Conservation (phyloP, 2,113 vertebrate species). For the Sander lucioperca region DNA sequence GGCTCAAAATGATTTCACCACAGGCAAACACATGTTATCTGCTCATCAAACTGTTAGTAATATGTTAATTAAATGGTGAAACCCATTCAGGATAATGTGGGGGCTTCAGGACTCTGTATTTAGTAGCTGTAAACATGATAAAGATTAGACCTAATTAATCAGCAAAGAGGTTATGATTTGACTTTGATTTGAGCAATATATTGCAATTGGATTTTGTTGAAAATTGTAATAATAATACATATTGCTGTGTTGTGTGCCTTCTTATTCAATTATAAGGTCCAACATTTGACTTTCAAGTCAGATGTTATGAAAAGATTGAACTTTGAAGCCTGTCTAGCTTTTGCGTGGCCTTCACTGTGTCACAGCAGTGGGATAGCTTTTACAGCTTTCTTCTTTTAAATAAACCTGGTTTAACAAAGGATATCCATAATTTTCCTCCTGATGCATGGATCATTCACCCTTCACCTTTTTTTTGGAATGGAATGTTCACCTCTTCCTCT, state of each 20-base stretch:
- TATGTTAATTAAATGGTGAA: slow-evolving; percentile 21
- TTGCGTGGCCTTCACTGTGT: not conserved
- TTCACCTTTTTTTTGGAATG: no score
- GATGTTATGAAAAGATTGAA: not conserved
- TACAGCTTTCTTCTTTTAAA: no score
- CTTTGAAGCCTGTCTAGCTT: not conserved
- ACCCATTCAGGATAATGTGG: not conserved
- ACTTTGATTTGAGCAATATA: not conserved
- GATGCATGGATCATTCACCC: no score
- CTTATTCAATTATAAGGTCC: not conserved
- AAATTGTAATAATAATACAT: not conserved
- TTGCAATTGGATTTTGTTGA: not conserved
- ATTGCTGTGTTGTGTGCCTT: not conserved
- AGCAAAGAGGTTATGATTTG: not conserved
- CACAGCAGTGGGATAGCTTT: not conserved
- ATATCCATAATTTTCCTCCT: no score
- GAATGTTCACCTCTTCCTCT: slow-evolving; percentile 1
- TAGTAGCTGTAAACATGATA: slow-evolving; percentile 23
- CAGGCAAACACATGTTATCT: slow-evolving; percentile 2
- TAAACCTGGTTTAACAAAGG: no score
- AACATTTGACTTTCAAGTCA: not conserved
- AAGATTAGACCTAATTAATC: slow-evolving; percentile 2
- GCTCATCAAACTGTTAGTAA: slow-evolving; percentile 15
- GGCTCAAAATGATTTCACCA: not conserved
- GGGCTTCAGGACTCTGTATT: slow-evolving; percentile 22